A percentile compares a stretch with the other conserved stretches of the same genome.
Conservation (phyloP, 92 coral and sea anemone species). For the Siderastrea siderea region DNA sequence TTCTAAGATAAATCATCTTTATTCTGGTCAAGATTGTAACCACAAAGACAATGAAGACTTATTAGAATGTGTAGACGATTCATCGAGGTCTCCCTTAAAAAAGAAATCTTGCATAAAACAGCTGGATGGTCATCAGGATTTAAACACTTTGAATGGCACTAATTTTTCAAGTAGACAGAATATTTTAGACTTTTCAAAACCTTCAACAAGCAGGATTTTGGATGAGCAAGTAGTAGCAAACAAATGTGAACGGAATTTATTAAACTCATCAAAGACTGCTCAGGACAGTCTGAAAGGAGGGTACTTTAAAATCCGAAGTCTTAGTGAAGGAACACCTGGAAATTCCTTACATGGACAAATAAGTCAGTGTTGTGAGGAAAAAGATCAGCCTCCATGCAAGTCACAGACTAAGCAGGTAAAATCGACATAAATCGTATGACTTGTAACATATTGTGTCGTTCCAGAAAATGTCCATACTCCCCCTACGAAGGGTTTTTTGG, state of each 20-base stretch:
- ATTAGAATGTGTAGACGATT: neutral
- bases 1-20: slow-evolving; percentile 24
- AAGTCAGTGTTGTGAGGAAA: slow-evolving; percentile 8
- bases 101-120: slow-evolving; percentile 69
- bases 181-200: slow-evolving; percentile 21
- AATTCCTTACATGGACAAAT: neutral
- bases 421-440: too few relatives aligned
- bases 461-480: too few relatives aligned
- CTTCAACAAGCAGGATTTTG: slow-evolving; percentile 46
- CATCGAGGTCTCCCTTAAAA: slow-evolving; percentile 70
- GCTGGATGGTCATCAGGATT: slow-evolving; percentile 15
- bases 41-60: neutral
- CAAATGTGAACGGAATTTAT: slow-evolving; percentile 24
- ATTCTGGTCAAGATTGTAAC: neutral
- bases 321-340: slow-evolving; percentile 36
- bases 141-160: slow-evolving; percentile 10
- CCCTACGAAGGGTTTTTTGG: too few relatives aligned
- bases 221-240: slow-evolving; percentile 13
- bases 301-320: slow-evolving; percentile 32
- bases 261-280: neutral
- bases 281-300: slow-evolving; percentile 27
- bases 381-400: neutral
- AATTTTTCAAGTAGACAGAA: slow-evolving; percentile 22
- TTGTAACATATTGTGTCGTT: neutral
- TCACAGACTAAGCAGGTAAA: slow-evolving; percentile 17